Base-by-base conservation (phyloP, 2,113 vertebrate species). In the Manacus vitellinus region DNA sequence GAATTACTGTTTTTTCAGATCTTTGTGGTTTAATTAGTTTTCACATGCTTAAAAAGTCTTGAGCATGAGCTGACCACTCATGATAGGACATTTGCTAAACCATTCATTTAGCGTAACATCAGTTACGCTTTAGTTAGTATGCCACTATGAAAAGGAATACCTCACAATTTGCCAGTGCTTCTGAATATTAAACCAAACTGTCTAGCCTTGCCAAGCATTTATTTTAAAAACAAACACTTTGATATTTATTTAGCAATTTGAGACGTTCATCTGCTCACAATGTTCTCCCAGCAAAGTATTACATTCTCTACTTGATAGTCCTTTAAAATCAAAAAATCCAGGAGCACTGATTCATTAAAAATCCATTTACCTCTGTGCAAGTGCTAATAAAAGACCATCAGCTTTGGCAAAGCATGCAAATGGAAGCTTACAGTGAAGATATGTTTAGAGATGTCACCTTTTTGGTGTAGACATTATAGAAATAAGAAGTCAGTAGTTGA, bases 141-240 rank as follows among this genome's bases (percentile, higher is more conserved):
- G 9, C 55, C 72, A 46, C 51, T 56, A 80, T 41, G 66, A 92
- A 91, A 96, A 93, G 43, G 43, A 96, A 77, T 2, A 91, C 28
- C 56, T 68, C 46, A n/a, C 33, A 85, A 43, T 84, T 83, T 80
- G 37, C 41, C 65, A 73, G 37, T 28, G 52, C 16, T 62, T 79
- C 61, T 75, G 77, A 95, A 74, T 52, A 82, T 31, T 75, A 91
- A 96, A 92, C 28, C 58, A 56, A 94, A 90, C 22, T 84, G 56
- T 70, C 72, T 67, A 74, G 61, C 44, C 92, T 84, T 79, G 73
- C 47, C 47, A 31, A 56, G 54, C 24, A 89, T 88, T 76, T 84
- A 85, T 84, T 86, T 96, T 80, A 68, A 95, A 95, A 80, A 81
- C 52, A 95, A 94, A 94, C 62, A 91, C 58, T 71, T 95, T 46